Conservation (phyloP, 2,113 vertebrate genomes). For the Heteronetta atricapilla region DNA sequence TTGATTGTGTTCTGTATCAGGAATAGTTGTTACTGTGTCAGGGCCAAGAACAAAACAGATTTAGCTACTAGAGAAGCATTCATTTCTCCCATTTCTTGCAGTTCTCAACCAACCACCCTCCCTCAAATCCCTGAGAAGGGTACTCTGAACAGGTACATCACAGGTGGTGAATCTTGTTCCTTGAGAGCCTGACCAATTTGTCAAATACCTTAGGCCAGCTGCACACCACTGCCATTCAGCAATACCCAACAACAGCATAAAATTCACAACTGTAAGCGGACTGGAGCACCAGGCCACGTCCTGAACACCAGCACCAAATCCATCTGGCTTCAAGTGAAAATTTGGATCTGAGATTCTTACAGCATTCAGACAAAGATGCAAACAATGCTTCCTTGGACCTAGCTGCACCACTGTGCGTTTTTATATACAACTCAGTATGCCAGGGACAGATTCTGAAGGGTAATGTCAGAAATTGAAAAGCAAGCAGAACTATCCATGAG, state of each 20-base stretch:
- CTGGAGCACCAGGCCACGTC: background rate
- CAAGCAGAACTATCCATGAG: background rate
- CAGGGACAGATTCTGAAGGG: background rate
- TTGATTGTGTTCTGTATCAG: background rate
- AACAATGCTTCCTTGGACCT: background rate
- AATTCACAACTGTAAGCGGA: background rate
- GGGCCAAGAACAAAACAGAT: background rate
- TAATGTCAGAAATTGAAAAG: background rate
- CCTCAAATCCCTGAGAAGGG: background rate
- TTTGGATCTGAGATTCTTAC: fast-evolving
- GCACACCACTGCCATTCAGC: background rate
- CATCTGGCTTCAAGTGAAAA: background rate
- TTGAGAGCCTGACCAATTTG: background rate
- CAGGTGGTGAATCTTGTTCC: background rate
- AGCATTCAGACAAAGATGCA: background rate
- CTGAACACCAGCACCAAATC: background rate
- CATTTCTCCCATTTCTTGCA: background rate
- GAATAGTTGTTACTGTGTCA: background rate
- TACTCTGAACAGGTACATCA: background rate
- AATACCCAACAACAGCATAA: background rate
- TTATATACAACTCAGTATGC: background rate
- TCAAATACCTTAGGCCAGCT: background rate
- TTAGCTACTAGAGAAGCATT: background rate
- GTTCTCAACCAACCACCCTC: background rate
- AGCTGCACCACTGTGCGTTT: background rate